Evolutionary conservation across 2,888 invertebrate species (phyloP).

Genomic region (Cetonia aurata): DNA sequence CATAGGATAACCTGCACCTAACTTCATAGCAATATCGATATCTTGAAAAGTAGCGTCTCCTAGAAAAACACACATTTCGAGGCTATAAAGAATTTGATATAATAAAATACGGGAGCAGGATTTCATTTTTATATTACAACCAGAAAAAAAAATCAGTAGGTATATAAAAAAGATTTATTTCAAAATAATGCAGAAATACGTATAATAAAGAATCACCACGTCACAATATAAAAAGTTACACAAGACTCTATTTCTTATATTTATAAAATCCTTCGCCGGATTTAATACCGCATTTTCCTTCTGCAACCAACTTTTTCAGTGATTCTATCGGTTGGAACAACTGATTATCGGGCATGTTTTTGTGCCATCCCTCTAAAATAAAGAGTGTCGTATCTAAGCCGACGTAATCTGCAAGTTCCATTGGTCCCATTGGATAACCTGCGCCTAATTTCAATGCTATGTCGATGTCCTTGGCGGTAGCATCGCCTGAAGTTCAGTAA

Average conservation of each 20-base stretch:
- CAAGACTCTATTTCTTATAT: constrained; percentile 69
- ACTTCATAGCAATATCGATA: constrained; percentile 86
- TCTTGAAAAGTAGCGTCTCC: constrained; percentile 77
- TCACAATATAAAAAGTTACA: neutral
- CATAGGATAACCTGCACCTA: constrained; percentile 88
- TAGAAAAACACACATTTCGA: no score
- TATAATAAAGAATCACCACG: neutral
- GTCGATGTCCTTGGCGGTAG: constrained; percentile 83
- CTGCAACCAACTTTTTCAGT: constrained; percentile 77
- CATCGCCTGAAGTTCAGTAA: constrained; percentile 79
- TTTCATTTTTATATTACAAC: no score
- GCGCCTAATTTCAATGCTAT: constrained; percentile 92
- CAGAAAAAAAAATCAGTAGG: no score
- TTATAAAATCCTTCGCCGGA: constrained; percentile 89
- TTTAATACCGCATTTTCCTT: constrained; percentile 86
- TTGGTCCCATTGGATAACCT: constrained; percentile 91
- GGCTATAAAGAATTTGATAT: no score
- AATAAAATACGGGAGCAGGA: neutral
- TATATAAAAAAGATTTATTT: no score
- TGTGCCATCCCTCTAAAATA: constrained; percentile 84
- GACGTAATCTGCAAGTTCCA: constrained; percentile 87
- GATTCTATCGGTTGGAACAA: constrained; percentile 74
- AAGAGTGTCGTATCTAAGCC: constrained; percentile 84
- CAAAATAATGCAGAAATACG: neutral
- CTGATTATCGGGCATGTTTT: constrained; percentile 78